A percentile compares a stretch with the other conserved stretches of the same genome.
Evolutionary conservation across 2,797 vertebrate species (phyloP).

Genomic region (Balearica regulorum): DNA sequence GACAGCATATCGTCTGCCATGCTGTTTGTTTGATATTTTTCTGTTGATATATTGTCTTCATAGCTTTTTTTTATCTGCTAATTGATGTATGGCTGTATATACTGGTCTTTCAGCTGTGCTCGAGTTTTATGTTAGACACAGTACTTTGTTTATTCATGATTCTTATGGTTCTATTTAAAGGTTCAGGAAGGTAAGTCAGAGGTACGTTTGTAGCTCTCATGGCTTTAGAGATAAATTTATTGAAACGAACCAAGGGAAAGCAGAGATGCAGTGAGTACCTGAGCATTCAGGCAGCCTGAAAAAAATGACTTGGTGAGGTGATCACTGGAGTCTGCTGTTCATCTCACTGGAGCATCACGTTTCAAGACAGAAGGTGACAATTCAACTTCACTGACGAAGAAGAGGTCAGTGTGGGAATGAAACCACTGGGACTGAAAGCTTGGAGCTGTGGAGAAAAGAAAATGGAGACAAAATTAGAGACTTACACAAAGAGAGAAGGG

Average conservation of each 20-base stretch:
- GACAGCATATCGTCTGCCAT: background rate
- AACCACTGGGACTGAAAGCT: background rate
- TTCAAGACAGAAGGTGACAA: background rate
- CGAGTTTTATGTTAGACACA: background rate
- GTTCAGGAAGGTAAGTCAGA: background rate
- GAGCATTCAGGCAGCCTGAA: background rate
- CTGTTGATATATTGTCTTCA: background rate
- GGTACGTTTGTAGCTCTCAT: background rate
- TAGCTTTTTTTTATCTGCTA: conserved; percentile 34
- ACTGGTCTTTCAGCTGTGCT: background rate
- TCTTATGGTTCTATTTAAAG: background rate
- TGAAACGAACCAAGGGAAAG: background rate
- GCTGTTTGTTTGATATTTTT: background rate
- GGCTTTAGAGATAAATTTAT: background rate
- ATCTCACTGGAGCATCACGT: background rate
- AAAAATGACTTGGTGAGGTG: background rate
- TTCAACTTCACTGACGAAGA: background rate
- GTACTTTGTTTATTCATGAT: background rate
- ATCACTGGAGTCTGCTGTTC: background rate
- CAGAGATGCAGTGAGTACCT: background rate
- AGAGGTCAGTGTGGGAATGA: background rate
- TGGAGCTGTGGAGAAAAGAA: background rate
- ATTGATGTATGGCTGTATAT: background rate
- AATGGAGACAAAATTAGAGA: background rate
- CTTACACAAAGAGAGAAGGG: background rate